These are phyloP conservation scores for Phenganax marumi DNA, from an alignment of 92 coral and sea anemone genomes.

Conservation along the genomic window DNA sequence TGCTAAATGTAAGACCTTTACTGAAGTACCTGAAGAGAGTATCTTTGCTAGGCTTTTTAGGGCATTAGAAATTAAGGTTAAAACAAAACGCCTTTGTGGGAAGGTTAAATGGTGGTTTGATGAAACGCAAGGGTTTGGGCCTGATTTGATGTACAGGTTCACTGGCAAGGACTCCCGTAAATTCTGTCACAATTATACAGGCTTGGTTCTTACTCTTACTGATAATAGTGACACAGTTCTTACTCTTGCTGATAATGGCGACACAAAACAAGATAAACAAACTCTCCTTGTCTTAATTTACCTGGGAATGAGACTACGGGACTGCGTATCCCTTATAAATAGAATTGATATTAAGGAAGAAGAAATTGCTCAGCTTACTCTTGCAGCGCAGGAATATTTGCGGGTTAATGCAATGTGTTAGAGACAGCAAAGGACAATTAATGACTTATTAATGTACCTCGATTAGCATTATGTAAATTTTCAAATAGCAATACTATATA, in stretches of 20 bases:
- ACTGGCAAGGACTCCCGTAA: slow-evolving; percentile 66
- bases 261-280: slow-evolving; percentile 44
- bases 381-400: slow-evolving; percentile 48
- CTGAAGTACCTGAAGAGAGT: slow-evolving; percentile 55
- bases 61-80: slow-evolving; percentile 54
- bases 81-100: slow-evolving; percentile 47
- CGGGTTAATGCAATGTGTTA: slow-evolving; percentile 52
- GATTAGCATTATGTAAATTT: too few species aligned
- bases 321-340: slow-evolving; percentile 57
- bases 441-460: too few species aligned
- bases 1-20: slow-evolving; percentile 42
- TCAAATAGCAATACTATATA: too few species aligned
- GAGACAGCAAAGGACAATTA: too few species aligned
- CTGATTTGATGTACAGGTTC: slow-evolving; percentile 65
- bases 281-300: slow-evolving; percentile 49
- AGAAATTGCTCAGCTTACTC: slow-evolving; percentile 47
- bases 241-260: too few species aligned
- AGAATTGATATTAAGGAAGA: slow-evolving; percentile 46
- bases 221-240: slow-evolving; percentile 52
- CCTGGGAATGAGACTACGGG: slow-evolving; percentile 57
- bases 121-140: slow-evolving; percentile 62
- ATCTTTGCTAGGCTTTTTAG: slow-evolving; percentile 48
- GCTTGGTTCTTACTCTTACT: slow-evolving; percentile 45
- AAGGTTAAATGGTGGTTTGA: slow-evolving; percentile 66
- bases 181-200: slow-evolving; percentile 64